Base-by-base conservation (phyloP, 1,140 invertebrate genomes). In the Maniola jurtina region DNA sequence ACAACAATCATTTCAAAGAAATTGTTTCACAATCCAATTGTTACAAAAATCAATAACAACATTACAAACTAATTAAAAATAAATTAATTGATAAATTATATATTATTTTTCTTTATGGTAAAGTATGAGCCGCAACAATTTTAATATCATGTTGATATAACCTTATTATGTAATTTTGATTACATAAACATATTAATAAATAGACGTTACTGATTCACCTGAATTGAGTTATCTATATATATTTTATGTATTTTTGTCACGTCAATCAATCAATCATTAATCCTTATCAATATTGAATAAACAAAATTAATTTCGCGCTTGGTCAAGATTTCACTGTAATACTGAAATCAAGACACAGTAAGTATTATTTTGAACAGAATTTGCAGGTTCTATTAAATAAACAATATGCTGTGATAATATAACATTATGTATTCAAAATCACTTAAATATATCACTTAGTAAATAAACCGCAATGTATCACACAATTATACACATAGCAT, bases 141-240 rank as follows among this genome's bases (percentile, higher is more conserved):
- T 89, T 89, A 89, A 88, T 89, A 89, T 89, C 87, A 86, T 84
- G 78, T 81, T 64, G 84, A 89, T 87, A 87, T 87, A 89, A 86
- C 80, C 76, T 81, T 76, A 66, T 73, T 76, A 79, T 67, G 66
- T 70, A 74, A 81, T 79, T 81, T 78, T 61, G 65, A 61, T 67
- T 40, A 67, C 65, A 61, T 57, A 63, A 56, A 45, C 10, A 40
- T 57, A n/a, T n/a, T n/a, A n/a, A 54, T 25, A 33, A 14, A 33
- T 54, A 34, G 1, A 54, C 15, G 0, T 54, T 9, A 16, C 11
- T 33, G 15, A 25, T 54, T 14, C 13, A 9, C 5, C 33, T 25
- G 16, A 8, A 54, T 16, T 33, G 15, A 33, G 50, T 34, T 54
- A 10, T 48, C 14, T 48, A 38, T 38, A 38, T 25, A 25, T 4